These are phyloP conservation scores for Burhinus oedicnemus DNA, from an alignment of 2,113 vertebrate genomes.

Conservation along the genomic window DNA sequence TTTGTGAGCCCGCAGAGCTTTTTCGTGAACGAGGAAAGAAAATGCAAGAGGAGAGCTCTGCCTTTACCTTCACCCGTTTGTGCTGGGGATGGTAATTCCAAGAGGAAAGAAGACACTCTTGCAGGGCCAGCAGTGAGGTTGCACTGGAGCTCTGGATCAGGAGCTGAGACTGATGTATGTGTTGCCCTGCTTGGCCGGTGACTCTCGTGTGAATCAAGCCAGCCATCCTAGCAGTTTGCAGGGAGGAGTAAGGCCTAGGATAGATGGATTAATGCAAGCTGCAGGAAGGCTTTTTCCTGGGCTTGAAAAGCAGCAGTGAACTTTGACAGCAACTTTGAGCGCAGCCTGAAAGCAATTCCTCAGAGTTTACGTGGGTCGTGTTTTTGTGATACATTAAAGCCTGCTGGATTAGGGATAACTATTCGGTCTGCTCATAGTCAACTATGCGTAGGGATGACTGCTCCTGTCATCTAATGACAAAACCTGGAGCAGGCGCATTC, in stretches of 20 bases:
- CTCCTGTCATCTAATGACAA: not conserved
- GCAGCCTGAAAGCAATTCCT: not conserved
- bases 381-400: rapidly evolving
- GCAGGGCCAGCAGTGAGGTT: not conserved
- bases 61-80: rapidly evolving
- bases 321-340: not conserved
- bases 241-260: not conserved
- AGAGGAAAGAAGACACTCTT: not conserved
- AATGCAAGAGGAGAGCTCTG: not conserved
- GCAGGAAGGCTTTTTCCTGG: not conserved
- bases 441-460: not conserved
- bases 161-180: not conserved
- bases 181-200: not conserved
- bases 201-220: not conserved
- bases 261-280: not conserved
- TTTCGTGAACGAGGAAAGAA: not conserved
- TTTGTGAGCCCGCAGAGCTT: not conserved
- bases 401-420: not conserved
- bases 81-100: not conserved
- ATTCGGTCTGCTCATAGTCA: not conserved
- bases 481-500: not conserved
- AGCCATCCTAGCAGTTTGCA: not conserved
- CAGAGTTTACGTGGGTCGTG: rapidly evolving
- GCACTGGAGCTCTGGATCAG: not conserved
- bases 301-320: not conserved